phyloP scores from a whole-genome alignment of 2,888 invertebrate species.

The Trachelus iudaicus region DNA sequence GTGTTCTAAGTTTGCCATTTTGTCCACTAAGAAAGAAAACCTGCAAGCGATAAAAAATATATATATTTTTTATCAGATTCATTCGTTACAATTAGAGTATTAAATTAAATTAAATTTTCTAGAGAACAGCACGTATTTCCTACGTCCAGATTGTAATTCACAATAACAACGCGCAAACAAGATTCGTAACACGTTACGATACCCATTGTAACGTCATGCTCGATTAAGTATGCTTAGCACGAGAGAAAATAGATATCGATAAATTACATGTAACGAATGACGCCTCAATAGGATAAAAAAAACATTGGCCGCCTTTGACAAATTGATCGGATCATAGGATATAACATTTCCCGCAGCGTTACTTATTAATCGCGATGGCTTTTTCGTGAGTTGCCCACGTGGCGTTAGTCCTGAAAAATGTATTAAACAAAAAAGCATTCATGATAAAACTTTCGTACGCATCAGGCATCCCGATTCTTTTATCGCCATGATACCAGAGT shows the following conservation, averaged over 20 bases:
- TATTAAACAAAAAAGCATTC: not conserved
- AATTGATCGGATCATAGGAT: not conserved
- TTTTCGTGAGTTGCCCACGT: not conserved
- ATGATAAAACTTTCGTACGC: not conserved
- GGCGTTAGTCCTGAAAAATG: not conserved
- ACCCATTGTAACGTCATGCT: not conserved
- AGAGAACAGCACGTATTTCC: not conserved
- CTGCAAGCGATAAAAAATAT: not conserved
- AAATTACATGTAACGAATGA: not conserved
- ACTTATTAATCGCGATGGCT: not conserved
- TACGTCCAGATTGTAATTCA: not conserved
- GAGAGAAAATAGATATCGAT: not conserved
- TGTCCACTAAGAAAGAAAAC: not conserved
- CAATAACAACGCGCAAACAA: not conserved
- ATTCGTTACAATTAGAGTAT: not conserved
- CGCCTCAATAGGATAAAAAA: not conserved
- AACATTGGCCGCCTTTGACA: not conserved
- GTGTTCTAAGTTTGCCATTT: slow-evolving; percentile 24
- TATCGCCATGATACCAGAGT: not conserved
- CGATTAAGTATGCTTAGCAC: not conserved
- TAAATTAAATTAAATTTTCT: not conserved
- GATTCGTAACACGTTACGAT: not conserved
- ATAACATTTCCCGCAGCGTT: not conserved
- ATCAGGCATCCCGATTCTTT: not conserved
- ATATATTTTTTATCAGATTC: not conserved